Evolutionary conservation across 2,888 invertebrate genomes (phyloP).

Genomic region (Lamellibrachia columna): DNA sequence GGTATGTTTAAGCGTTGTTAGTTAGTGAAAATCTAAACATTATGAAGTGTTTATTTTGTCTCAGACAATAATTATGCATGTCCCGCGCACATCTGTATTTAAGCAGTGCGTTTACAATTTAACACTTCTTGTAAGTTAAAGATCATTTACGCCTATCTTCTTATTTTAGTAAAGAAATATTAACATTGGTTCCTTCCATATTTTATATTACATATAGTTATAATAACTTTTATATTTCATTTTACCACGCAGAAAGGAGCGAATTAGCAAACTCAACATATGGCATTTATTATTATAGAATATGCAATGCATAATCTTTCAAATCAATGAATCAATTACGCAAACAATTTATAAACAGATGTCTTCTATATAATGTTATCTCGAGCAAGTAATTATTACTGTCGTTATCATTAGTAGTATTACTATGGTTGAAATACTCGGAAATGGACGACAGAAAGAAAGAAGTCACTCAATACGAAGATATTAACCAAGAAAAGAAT

Average conservation of each 20-base stretch:
- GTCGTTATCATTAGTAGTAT: not conserved
- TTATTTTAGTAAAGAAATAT: not conserved
- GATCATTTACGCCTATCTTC: not conserved
- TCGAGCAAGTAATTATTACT: too few relatives aligned
- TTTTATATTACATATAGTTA: not conserved
- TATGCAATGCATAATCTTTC: not conserved
- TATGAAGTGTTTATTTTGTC: not conserved
- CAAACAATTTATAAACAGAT: too few relatives aligned
- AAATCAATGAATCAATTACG: not conserved
- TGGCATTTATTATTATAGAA: not conserved
- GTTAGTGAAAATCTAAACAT: not conserved
- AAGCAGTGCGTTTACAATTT: not conserved
- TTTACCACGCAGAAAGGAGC: not conserved
- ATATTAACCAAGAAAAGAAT: not conserved
- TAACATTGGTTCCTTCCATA: not conserved
- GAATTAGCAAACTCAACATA: not conserved
- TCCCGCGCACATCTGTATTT: not conserved
- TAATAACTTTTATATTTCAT: not conserved
- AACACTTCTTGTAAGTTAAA: not conserved
- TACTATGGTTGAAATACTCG: not conserved
- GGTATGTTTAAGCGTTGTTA: not conserved
- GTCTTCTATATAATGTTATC: too few relatives aligned
- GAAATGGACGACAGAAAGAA: not conserved
- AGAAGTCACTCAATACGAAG: not conserved
- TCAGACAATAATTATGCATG: not conserved